Base-by-base conservation (phyloP, 23 tunicate genomes). In the Trididemnum miniatum region DNA sequence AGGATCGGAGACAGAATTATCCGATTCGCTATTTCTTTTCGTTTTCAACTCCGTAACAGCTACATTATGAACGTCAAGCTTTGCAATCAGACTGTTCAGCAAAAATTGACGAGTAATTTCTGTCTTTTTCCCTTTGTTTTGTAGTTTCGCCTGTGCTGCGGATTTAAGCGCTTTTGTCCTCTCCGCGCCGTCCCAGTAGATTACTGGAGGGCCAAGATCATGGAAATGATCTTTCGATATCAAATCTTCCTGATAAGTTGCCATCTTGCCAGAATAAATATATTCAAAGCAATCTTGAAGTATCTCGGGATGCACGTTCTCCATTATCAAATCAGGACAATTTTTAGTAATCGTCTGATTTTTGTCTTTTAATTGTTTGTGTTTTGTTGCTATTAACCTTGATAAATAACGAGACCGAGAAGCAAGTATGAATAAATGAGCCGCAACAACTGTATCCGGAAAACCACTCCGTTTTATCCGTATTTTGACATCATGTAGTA, bases 221-320 rank as follows among this genome's bases (percentile, higher is more conserved):
- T 25, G n/a, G 0, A 40, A 65, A 0, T 24, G 12, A 2, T 82
- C 74, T 25, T 77, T 35, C 24, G 1, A 57, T 22, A 30, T 20
- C 24, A 65, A 9, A 1, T 35, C 63, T 0, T 37, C 78, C 34
- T 36, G 20, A 0, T 50, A 51, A 0, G 15, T 34, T 22, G 85
- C 60, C 18, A 82, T 52, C 22, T 80, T 34, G 28, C 85, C 90
- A n/a, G 85, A 71, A 75, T 91, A 91, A 20, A 86, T 65, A n/a
- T 81, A 81, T 31, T 81, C 72, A 44, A 91, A 0, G 4, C 82
- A 18, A 66, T 82, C 83, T 29, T 67, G 66, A 7, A 86, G 57
- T 0, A 86, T 79, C 22, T 59, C 67, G 4, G 97, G 87, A 50
- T 91, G 54, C 44, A 89, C 81, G 35, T 81, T 76, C 76, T 86